phyloP scores from a whole-genome alignment of 2,797 vertebrate species.

The Crenuchus spilurus region DNA sequence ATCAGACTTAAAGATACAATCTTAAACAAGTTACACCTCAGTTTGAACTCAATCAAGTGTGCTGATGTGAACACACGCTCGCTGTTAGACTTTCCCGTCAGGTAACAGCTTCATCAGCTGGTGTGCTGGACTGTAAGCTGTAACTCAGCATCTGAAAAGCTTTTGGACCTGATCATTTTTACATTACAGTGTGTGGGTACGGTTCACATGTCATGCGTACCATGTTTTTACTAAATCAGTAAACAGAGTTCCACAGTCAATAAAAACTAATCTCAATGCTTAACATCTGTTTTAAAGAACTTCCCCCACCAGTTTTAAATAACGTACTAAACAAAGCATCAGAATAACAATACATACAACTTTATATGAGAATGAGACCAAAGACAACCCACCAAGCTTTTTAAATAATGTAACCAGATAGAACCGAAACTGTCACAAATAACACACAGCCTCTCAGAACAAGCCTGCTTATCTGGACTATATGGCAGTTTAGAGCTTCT shows the following conservation, averaged over 20 bases:
- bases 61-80: slow-evolving; percentile 47
- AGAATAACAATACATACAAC: slow-evolving; percentile 42
- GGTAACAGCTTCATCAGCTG: slow-evolving; percentile 37
- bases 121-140: slow-evolving; percentile 21
- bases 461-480: background rate
- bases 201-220: slow-evolving; percentile 29
- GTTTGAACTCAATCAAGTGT: slow-evolving; percentile 60
- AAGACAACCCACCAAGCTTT: slow-evolving; percentile 38
- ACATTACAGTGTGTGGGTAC: slow-evolving; percentile 44
- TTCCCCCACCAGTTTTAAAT: slow-evolving; percentile 37
- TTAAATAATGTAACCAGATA: slow-evolving; percentile 67
- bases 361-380: slow-evolving; percentile 25
- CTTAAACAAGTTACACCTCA: slow-evolving; percentile 53
- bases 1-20: slow-evolving; percentile 41
- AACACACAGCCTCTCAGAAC: slow-evolving; percentile 44
- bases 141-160: slow-evolving; percentile 36
- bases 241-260: slow-evolving; percentile 28
- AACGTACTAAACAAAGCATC: slow-evolving; percentile 43
- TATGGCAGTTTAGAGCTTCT: background rate
- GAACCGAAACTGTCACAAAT: slow-evolving; percentile 59
- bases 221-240: slow-evolving; percentile 31
- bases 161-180: slow-evolving; percentile 21
- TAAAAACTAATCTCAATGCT: slow-evolving; percentile 3
- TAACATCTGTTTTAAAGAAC: slow-evolving; percentile 14
- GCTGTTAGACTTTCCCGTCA: slow-evolving; percentile 29